Base-by-base conservation (phyloP, 2,888 invertebrate genomes). In the Sycophila texana region DNA sequence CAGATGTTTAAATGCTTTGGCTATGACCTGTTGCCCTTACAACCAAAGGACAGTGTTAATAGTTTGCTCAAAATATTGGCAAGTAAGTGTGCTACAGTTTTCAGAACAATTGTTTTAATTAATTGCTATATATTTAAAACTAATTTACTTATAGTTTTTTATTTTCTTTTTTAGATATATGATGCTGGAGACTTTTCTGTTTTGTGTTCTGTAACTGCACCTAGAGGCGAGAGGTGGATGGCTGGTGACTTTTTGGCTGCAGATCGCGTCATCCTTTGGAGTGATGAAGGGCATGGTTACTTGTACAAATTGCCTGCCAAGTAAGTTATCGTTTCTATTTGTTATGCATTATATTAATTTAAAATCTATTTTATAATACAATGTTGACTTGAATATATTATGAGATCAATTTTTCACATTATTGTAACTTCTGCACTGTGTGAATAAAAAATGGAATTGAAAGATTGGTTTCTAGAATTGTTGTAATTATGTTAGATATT, bases 31-130 rank as follows among this genome's bases (percentile, higher is more conserved):
- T 87, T 99, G 99, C 89, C 94, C 96, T 0, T 97, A 97, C 90
- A 99, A 99, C 91, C 98, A 99, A 88, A 93, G 99, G 70, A 99
- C 99, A 0, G 98, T 99, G 47, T 93, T 99, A 14, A 97, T 99
- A 70, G 98, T 99, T 0, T 98, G 98, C 89, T 96, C 98, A 0
- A 98, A 98, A 89, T 97, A 97, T 90, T 99, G 99, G 95, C 99
- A 99, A 93, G 95, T 96, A 82, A 75, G 39, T 47, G 39, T 47
- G 26, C 51, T 49, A 55, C 66, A 18, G 1, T 70, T 51, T 39
- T 22, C 22, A 10, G 0, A 10, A 10, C 7, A 22, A 68, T 58
- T 13, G 51, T 65, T 47, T 47, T 51, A 74, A 5, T 30, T 26
- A 63, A 14, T 2, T 10, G 0, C 1, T 30, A 13, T 20, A 53